A percentile compares a stretch with the other conserved stretches of the same genome.
These are phyloP conservation scores for Leucoraja erinaceus DNA, from an alignment of 2,113 vertebrate genomes.

Conservation along the genomic window DNA sequence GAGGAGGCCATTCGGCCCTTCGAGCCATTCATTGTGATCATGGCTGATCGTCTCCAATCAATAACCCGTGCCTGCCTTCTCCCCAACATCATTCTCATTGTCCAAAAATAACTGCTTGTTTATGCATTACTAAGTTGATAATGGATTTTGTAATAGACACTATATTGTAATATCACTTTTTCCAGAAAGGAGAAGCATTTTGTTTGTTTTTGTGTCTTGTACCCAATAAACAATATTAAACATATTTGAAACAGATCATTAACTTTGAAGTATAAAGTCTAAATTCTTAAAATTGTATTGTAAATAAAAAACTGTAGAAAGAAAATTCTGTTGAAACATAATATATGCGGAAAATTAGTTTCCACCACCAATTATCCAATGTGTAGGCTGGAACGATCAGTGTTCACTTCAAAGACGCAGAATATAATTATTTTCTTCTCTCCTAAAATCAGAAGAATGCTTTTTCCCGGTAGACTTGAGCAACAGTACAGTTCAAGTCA, in stretches of 20 bases:
- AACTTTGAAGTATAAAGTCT: neutral
- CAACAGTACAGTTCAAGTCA: slow-evolving; percentile 25
- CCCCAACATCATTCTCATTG: too few relatives aligned
- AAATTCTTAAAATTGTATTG: neutral
- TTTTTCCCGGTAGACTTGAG: slow-evolving; percentile 2
- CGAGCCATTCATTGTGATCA: too few relatives aligned
- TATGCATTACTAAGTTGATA: slow-evolving; percentile 25
- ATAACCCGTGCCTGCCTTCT: too few relatives aligned
- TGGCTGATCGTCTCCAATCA: too few relatives aligned
- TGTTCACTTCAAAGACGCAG: neutral
- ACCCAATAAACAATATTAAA: neutral
- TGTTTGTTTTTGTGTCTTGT: too few relatives aligned
- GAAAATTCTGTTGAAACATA: neutral
- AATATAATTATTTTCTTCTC: neutral
- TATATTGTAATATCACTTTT: slow-evolving; percentile 3
- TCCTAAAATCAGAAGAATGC: slow-evolving; percentile 15
- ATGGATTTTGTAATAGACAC: neutral
- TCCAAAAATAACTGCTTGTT: neutral
- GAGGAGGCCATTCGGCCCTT: too few relatives aligned
- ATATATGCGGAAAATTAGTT: slow-evolving; percentile 19
- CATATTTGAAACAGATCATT: neutral
- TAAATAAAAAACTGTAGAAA: neutral
- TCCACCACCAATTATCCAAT: neutral
- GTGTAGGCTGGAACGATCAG: neutral
- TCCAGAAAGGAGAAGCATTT: neutral